Evolutionary conservation across 2,888 invertebrate genomes (phyloP).

Genomic region (Cataglyphis rosenhaueri): DNA sequence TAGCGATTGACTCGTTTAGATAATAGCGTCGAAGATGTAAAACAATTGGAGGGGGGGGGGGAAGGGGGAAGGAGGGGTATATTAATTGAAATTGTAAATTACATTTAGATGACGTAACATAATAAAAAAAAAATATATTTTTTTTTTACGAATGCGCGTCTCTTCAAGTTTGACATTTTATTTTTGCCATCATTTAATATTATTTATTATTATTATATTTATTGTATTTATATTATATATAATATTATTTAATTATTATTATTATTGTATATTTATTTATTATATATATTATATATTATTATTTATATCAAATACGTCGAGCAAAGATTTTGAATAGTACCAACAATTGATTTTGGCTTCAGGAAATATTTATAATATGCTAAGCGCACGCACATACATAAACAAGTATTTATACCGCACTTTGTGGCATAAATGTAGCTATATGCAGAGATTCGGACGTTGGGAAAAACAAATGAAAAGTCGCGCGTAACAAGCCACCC

Average conservation of each 20-base stretch:
- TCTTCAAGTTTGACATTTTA: neutral
- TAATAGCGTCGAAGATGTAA: neutral
- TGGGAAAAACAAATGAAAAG: conserved; percentile 32
- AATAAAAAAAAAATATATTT: neutral
- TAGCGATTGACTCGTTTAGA: conserved; percentile 27
- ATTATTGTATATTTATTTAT: no score
- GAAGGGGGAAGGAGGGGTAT: no score
- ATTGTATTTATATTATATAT: no score
- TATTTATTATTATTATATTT: no score
- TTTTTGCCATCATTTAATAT: neutral
- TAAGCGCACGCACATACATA: neutral
- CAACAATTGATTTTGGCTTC: neutral
- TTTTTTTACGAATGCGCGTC: neutral
- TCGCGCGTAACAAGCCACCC: conserved; percentile 39
- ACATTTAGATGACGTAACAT: neutral
- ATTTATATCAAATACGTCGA: neutral
- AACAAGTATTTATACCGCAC: neutral
- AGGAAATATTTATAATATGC: neutral
- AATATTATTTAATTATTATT: no score
- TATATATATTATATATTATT: no score
- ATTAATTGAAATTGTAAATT: neutral
- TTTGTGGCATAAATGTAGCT: conserved; percentile 4
- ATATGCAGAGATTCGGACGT: conserved; percentile 15
- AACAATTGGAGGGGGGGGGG: neutral
- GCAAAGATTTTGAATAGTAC: neutral